phyloP scores from a whole-genome alignment of 2,888 invertebrate genomes.

The Schizotus pectinicornis region DNA sequence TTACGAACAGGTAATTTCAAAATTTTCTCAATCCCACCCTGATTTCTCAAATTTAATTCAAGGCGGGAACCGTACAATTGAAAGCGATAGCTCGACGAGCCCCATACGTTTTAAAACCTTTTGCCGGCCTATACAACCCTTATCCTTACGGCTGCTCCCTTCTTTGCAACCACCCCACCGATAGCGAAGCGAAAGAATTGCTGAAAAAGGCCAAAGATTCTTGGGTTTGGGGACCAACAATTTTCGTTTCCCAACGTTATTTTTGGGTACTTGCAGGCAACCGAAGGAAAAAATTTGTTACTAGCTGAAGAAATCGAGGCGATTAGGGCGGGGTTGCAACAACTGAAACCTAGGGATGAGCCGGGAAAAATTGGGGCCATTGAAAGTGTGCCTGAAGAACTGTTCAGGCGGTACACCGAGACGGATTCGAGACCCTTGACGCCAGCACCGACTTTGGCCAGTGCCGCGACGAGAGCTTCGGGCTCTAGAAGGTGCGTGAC shows the following conservation, averaged over 20 bases:
- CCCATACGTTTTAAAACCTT: slow-evolving; percentile 77
- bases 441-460: slow-evolving; percentile 78
- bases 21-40: neutral
- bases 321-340: slow-evolving; percentile 48
- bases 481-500: slow-evolving; percentile 72
- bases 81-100: slow-evolving; percentile 71
- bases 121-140: slow-evolving; percentile 82
- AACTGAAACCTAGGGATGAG: slow-evolving; percentile 41
- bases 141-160: slow-evolving; percentile 82
- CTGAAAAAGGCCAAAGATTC: slow-evolving; percentile 75
- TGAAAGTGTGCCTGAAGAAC: slow-evolving; percentile 76
- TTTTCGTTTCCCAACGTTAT: too few relatives aligned
- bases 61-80: slow-evolving; percentile 59
- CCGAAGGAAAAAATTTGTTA: slow-evolving; percentile 50
- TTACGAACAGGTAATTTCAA: slow-evolving; percentile 52
- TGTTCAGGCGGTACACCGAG: slow-evolving; percentile 80
- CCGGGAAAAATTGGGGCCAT: slow-evolving; percentile 53
- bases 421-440: slow-evolving; percentile 84
- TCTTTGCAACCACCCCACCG: slow-evolving; percentile 84
- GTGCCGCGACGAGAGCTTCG: slow-evolving; percentile 74
- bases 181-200: slow-evolving; percentile 72
- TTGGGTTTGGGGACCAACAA: slow-evolving; percentile 62
- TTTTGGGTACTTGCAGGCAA: slow-evolving; percentile 38
- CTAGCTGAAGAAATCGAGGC: slow-evolving; percentile 55
- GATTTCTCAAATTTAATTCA: slow-evolving; percentile 17